Conservation (phyloP, 2,797 vertebrate species). For the Buphagus erythrorhynchus region DNA sequence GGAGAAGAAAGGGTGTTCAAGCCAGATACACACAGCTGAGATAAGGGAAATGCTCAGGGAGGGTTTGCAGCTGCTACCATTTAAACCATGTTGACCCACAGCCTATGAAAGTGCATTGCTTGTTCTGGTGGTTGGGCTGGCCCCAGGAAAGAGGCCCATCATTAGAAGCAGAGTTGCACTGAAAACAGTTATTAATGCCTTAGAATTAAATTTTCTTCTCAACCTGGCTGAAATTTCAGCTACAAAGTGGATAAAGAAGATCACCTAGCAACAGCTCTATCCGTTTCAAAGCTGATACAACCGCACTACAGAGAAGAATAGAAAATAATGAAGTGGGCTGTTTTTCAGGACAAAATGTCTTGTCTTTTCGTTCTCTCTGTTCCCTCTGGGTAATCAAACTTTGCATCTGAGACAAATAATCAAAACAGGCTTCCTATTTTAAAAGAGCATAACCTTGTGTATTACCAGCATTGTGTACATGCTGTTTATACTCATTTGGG, state of each 20-base stretch:
- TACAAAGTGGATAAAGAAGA: background rate
- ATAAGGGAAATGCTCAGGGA: background rate
- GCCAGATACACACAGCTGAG: background rate
- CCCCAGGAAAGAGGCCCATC: background rate
- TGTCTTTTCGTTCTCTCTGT: background rate
- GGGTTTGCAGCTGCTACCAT: background rate
- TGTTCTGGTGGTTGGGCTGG: background rate
- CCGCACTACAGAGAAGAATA: background rate
- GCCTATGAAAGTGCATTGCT: fast-evolving
- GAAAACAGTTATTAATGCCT: background rate
- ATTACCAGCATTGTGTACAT: background rate
- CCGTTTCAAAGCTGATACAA: background rate
- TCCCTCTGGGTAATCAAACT: background rate
- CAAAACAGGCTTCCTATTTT: background rate
- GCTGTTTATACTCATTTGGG: background rate
- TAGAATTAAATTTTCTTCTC: background rate
- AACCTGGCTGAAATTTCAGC: background rate
- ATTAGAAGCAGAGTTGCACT: background rate
- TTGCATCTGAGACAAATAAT: background rate
- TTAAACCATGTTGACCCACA: background rate
- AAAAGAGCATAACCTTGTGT: background rate
- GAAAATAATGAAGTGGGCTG: background rate
- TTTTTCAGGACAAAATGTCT: background rate
- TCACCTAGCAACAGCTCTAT: constrained; percentile 22
- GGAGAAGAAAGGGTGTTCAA: background rate